Evolutionary conservation across 2,888 invertebrate genomes (phyloP).

Genomic region (Petrolisthes cinctipes): DNA sequence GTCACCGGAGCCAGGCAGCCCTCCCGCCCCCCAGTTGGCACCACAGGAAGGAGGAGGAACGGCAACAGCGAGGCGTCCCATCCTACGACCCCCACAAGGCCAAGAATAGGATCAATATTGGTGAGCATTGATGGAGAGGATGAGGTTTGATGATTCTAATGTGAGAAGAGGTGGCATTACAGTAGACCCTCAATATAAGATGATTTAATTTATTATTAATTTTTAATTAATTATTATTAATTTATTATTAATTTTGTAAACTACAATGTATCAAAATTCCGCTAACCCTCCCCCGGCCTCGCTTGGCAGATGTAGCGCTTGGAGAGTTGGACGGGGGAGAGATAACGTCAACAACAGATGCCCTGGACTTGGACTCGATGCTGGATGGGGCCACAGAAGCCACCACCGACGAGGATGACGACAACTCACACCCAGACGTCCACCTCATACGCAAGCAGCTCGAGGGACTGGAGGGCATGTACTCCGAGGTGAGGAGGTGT

Average conservation of each 20-base stretch:
- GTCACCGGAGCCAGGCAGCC: not conserved
- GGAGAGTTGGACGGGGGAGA: constrained; percentile 74
- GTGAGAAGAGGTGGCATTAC: not conserved
- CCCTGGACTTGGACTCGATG: constrained; percentile 75
- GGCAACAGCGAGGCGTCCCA: constrained; percentile 11
- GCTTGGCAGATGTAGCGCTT: constrained; percentile 57
- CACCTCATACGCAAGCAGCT: constrained; percentile 84
- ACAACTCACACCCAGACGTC: constrained; percentile 75
- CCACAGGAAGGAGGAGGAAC: constrained; percentile 44
- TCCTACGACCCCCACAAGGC: constrained; percentile 31
- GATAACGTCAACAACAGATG: constrained; percentile 57
- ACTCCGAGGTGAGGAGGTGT: constrained; percentile 78
- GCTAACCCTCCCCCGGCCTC: no score
- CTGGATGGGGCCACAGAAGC: constrained; percentile 77
- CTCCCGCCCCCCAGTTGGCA: constrained; percentile 14
- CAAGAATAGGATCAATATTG: constrained; percentile 45
- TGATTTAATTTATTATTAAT: not conserved
- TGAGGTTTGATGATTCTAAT: not conserved
- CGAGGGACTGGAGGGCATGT: constrained; percentile 87
- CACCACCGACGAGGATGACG: constrained; percentile 73
- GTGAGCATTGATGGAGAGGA: constrained; percentile 8
- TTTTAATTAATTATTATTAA: no score
- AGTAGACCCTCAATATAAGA: not conserved
- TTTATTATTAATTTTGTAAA: no score
- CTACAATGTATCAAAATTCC: no score